These are phyloP conservation scores for Macrostomum lignano DNA, from an alignment of 1,140 invertebrate genomes.

Conservation along the genomic window DNA sequence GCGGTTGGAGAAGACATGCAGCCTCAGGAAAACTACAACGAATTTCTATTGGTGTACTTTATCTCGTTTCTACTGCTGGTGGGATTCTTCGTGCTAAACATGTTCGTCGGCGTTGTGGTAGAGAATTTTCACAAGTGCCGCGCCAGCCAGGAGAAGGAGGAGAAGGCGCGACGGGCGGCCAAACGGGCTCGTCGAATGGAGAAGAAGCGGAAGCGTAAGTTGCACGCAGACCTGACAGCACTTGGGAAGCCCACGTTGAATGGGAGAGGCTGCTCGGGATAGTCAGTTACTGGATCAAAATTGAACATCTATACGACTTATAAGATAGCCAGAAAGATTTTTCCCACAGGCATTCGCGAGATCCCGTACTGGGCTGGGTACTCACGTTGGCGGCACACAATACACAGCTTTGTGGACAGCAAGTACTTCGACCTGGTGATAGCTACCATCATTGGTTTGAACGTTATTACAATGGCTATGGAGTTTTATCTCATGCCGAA, in stretches of 20 bases:
- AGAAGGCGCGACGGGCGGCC: slow-evolving; percentile 61
- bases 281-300: too few relatives aligned
- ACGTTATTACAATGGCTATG: slow-evolving; percentile 97
- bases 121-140: slow-evolving; percentile 97
- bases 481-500: slow-evolving; percentile 96
- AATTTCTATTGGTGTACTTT: slow-evolving; percentile 95
- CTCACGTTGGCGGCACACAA: slow-evolving; percentile 51
- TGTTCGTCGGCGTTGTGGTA: slow-evolving; percentile 98
- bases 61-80: slow-evolving; percentile 92
- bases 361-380: slow-evolving; percentile 81
- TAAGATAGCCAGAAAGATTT: too few relatives aligned
- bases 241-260: too few relatives aligned
- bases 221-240: neutral
- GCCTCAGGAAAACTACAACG: slow-evolving; percentile 86
- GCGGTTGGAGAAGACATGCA: slow-evolving; percentile 77
- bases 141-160: slow-evolving; percentile 93
- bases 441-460: slow-evolving; percentile 85
- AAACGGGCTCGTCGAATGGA: slow-evolving; percentile 79
- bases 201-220: slow-evolving; percentile 64
- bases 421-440: slow-evolving; percentile 98
- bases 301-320: too few relatives aligned
- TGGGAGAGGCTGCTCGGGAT: too few relatives aligned
- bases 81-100: slow-evolving; percentile 95
- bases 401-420: slow-evolving; percentile 82
- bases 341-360: too few relatives aligned